Evolutionary conservation across 2,888 invertebrate species (phyloP).

Genomic region (Pomacea canaliculata): DNA sequence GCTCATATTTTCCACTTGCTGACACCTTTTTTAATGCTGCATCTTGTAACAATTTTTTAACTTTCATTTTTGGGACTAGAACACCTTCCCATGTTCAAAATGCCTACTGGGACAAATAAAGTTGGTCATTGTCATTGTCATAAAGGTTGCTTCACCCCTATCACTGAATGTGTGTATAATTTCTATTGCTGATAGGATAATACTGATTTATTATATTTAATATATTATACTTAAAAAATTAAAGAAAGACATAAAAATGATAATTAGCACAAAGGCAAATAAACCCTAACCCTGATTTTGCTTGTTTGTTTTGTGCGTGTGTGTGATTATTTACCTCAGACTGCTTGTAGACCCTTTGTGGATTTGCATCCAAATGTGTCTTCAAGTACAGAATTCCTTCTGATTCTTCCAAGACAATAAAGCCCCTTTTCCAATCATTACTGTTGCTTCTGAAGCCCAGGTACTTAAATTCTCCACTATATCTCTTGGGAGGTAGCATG

Average conservation of each 20-base stretch:
- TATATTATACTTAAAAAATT: not conserved
- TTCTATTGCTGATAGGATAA: not conserved
- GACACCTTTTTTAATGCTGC: no score
- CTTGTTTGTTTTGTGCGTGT: no score
- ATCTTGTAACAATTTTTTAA: no score
- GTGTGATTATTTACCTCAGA: slow-evolving; percentile 2
- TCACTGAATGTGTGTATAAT: not conserved
- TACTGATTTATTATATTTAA: not conserved
- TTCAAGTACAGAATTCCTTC: not conserved
- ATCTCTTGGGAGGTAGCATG: slow-evolving; percentile 1
- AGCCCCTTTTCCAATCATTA: slow-evolving; percentile 1
- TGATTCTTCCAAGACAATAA: not conserved
- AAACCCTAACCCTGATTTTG: no score
- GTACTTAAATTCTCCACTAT: slow-evolving; percentile 10
- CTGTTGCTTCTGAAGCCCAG: not conserved
- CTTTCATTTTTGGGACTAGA: no score
- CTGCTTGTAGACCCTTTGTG: not conserved
- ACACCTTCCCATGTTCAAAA: no score
- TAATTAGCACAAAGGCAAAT: no score
- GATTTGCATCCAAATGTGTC: slow-evolving; percentile 4
- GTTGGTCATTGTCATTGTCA: no score
- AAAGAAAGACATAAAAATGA: no score
- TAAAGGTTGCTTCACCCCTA: not conserved
- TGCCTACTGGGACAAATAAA: no score
- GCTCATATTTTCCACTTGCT: no score